Base-by-base conservation (phyloP, 2,797 vertebrate species). In the Bovichtus variegatus region DNA sequence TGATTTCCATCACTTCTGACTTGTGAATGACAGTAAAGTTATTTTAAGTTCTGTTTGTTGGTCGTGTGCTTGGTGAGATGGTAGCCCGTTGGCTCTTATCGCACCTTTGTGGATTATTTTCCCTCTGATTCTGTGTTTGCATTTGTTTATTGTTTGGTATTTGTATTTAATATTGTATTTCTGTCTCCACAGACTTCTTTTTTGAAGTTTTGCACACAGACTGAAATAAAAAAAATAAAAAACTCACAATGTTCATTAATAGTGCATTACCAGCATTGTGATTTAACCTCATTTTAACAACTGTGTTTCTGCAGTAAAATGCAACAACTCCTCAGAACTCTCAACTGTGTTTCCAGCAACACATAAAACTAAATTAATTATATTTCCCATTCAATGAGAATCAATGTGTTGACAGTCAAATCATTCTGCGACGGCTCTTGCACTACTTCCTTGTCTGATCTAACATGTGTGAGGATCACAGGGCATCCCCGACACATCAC, bases 221-320 rank as follows among this genome's bases (percentile, higher is more conserved):
- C 65, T 60, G 43, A 70, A 75, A 85, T 62, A 34, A 60, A n/a
- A 81, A 73, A 79, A 69, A 85, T 62, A 34, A 60, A 81, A 73
- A 79, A 69, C 9, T 8, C 76, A 69, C 16, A 66, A 44, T 6
- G 31, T 60, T 76, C 66, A 81, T 86, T 74, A 81, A 87, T 78
- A 70, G 27, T 82, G 55, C 29, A 69, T 76, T 57, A 31, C 23
- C 49, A 49, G 62, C 46, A 61, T 46, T 58, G 76, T 75, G 74
- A 75, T 77, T 80, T 73, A 64, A 36, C 60, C 74, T 81, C 54
- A 31, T 54, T 87, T 75, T 75, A 81, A 71, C 31, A 82, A 40
- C 54, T 60, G 36, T 71, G 60, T 34, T 71, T 38, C 70, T 61
- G 2, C 31, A 23, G 40, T 19, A 58, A 68, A 23, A 62, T 59